Evolutionary conservation across 2,888 invertebrate genomes (phyloP).

Genomic region (Eristalinus sepulchralis): DNA sequence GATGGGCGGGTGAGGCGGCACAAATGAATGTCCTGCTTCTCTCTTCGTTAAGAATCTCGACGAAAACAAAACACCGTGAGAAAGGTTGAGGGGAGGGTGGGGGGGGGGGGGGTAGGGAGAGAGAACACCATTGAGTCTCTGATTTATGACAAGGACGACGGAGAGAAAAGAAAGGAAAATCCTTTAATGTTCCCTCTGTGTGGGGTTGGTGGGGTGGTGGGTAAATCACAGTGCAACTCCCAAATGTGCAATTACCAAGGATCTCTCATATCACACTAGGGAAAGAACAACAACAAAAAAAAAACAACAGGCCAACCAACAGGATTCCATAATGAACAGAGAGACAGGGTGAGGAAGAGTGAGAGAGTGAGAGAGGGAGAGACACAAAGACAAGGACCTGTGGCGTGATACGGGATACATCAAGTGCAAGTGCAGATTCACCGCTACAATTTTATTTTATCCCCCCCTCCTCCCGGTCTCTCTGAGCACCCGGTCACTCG

Average conservation of each 20-base stretch:
- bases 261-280: constrained; percentile 28
- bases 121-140: constrained; percentile 40
- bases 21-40: constrained; percentile 39
- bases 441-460: not conserved
- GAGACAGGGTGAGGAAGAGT: constrained; percentile 4
- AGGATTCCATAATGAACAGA: too few species aligned
- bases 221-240: constrained; percentile 64
- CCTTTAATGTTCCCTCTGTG: not conserved
- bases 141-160: constrained; percentile 42
- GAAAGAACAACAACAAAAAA: not conserved
- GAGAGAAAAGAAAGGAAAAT: not conserved
- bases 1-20: not conserved
- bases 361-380: not conserved
- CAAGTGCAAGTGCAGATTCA: constrained; percentile 58
- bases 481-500: not conserved
- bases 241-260: constrained; percentile 62
- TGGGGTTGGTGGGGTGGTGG: not conserved
- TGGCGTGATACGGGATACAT: constrained; percentile 52
- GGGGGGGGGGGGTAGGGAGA: not conserved
- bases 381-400: constrained; percentile 39
- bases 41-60: not conserved
- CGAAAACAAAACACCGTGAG: constrained; percentile 9
- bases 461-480: not conserved
- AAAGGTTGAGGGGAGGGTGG: not conserved
- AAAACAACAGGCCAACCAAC: not conserved